phyloP scores from a whole-genome alignment of 1,140 invertebrate species.

The Babylonia areolata region DNA sequence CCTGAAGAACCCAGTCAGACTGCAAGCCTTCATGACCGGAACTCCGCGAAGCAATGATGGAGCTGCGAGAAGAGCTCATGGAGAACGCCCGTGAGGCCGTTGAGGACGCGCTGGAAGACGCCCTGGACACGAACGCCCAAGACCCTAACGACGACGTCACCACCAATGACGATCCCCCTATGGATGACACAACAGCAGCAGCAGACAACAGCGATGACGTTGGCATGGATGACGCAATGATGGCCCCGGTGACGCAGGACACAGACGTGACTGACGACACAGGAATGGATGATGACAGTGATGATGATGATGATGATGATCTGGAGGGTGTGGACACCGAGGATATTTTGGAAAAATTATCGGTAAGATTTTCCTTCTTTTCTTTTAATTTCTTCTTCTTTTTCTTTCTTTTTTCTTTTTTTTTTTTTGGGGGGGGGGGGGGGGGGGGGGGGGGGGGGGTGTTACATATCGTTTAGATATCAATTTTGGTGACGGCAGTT shows the following conservation, averaged over 20 bases:
- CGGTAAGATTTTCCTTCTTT: conserved; percentile 21
- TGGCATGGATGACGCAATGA: too few relatives aligned
- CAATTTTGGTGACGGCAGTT: too few relatives aligned
- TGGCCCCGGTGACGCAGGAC: background rate
- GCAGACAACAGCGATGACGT: background rate
- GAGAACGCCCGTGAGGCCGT: background rate
- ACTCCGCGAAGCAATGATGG: conserved; percentile 4
- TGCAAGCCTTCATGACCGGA: conserved; percentile 10
- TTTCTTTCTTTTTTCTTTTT: background rate
- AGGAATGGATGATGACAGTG: background rate
- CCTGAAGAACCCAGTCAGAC: conserved; percentile 2
- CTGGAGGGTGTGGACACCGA: conserved; percentile 32
- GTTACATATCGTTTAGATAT: too few relatives aligned
- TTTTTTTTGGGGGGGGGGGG: too few relatives aligned
- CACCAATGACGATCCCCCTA: background rate
- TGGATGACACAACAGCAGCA: background rate
- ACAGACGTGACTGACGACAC: background rate
- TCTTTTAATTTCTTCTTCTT: background rate
- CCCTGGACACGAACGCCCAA: background rate
- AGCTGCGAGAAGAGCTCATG: background rate
- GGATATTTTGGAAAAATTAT: conserved; percentile 42
- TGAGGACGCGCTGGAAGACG: background rate
- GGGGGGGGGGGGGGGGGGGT: too few relatives aligned
- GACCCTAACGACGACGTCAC: background rate
- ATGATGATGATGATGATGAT: background rate